These are phyloP conservation scores for Mesocricetus auratus DNA, from an alignment of 2,113 vertebrate species.

Conservation along the genomic window DNA sequence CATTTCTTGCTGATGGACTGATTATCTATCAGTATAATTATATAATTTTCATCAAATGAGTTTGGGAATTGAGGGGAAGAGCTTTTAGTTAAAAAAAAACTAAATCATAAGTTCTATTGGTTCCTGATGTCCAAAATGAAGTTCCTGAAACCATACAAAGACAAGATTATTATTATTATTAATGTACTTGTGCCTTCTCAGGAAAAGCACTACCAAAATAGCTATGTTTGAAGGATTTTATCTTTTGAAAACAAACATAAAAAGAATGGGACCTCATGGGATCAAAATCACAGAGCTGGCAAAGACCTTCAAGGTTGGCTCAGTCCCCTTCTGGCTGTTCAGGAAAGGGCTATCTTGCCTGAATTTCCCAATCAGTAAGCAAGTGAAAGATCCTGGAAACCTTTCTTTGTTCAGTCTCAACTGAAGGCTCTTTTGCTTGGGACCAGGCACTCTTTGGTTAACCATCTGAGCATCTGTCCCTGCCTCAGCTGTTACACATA, in stretches of 20 bases:
- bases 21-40: not conserved
- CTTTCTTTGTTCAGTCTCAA: not conserved
- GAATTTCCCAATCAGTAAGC: conserved; percentile 3
- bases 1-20: not conserved
- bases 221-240: conserved; percentile 25
- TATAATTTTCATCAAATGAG: not conserved
- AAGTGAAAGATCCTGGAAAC: not conserved
- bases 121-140: not conserved
- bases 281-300: conserved; percentile 52
- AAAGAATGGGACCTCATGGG: conserved; percentile 49
- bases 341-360: not conserved
- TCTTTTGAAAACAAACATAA: conserved; percentile 51
- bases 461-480: not conserved
- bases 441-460: not conserved
- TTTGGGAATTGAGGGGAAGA: not conserved
- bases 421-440: not conserved
- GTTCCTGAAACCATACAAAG: conserved; percentile 10
- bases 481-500: not conserved
- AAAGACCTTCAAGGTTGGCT: conserved; percentile 30
- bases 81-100: not conserved
- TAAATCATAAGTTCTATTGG: not conserved
- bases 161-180: conserved; percentile 40
- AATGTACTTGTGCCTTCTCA: not conserved
- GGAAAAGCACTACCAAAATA: conserved; percentile 47
- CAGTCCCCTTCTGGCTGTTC: not conserved